Evolutionary conservation across 2,888 invertebrate species (phyloP).

Genomic region (Hedya salicella): DNA sequence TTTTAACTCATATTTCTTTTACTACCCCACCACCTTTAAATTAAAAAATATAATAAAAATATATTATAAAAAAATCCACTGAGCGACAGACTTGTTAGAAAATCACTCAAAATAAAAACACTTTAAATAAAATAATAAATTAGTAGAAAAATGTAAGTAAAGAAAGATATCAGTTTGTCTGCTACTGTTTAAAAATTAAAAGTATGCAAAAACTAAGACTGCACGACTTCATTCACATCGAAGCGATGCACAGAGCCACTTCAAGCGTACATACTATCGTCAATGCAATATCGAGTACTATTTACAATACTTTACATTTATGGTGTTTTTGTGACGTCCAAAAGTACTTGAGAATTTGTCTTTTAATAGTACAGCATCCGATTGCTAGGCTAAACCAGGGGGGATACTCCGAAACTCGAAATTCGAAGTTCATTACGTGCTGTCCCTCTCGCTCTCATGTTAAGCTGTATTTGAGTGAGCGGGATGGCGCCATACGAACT

Average conservation of each 20-base stretch:
- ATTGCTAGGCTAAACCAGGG: no score
- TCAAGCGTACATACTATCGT: conserved; percentile 49
- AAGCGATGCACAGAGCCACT: conserved; percentile 66
- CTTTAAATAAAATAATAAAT: conserved; percentile 49
- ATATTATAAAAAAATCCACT: conserved; percentile 5
- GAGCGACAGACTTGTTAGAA: conserved; percentile 47
- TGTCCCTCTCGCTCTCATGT: no score
- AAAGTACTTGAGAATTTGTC: no score
- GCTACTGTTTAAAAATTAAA: conserved; percentile 51
- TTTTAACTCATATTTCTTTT: conserved; percentile 3
- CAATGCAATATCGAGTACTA: conserved; percentile 39
- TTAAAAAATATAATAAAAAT: conserved; percentile 2
- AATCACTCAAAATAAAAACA: conserved; percentile 46
- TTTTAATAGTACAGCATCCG: no score
- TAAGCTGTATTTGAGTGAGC: no score
- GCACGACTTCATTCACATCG: conserved; percentile 67
- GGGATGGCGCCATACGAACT: no score
- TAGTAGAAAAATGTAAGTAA: conserved; percentile 60
- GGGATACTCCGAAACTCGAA: no score
- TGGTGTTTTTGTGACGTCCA: conserved; percentile 9
- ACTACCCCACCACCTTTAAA: conserved; percentile 35
- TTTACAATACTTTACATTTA: conserved; percentile 23
- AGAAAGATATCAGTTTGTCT: conserved; percentile 42
- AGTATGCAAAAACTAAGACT: conserved; percentile 62
- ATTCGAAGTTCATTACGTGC: no score